Evolutionary conservation across 2,797 vertebrate genomes (phyloP).

Genomic region (Phrynocephalus vlangalii): DNA sequence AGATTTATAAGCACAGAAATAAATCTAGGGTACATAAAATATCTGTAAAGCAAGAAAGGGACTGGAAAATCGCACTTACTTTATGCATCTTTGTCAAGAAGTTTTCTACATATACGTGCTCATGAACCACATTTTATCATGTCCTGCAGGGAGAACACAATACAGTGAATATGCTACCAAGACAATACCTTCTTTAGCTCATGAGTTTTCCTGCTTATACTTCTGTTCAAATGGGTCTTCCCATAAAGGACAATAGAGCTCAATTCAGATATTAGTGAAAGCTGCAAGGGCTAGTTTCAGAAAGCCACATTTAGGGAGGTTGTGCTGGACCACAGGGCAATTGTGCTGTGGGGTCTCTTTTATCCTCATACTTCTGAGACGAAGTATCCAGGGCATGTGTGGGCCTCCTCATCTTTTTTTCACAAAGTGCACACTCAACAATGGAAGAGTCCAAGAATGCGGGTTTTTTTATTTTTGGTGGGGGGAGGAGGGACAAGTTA

Average conservation of each 20-base stretch:
- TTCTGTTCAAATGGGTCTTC: conserved; percentile 62
- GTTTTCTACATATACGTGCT: conserved; percentile 23
- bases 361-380: not conserved
- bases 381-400: no score
- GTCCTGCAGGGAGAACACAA: conserved; percentile 25
- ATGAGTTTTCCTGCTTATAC: conserved; percentile 47
- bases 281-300: conserved; percentile 25
- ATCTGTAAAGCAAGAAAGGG: not conserved
- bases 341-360: not conserved
- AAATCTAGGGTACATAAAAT: conserved; percentile 17
- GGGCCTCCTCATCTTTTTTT: no score
- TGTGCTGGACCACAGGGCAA: not conserved
- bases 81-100: not conserved
- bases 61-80: not conserved
- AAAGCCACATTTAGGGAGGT: not conserved
- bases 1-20: conserved; percentile 51
- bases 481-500: no score
- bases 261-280: conserved; percentile 60
- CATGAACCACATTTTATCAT: conserved; percentile 41
- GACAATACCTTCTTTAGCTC: not conserved
- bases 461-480: no score
- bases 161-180: conserved; percentile 26
- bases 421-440: no score
- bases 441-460: no score
- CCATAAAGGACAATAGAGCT: conserved; percentile 31